Base-by-base conservation (phyloP, 2,888 invertebrate genomes). In the Rhagium mordax region DNA sequence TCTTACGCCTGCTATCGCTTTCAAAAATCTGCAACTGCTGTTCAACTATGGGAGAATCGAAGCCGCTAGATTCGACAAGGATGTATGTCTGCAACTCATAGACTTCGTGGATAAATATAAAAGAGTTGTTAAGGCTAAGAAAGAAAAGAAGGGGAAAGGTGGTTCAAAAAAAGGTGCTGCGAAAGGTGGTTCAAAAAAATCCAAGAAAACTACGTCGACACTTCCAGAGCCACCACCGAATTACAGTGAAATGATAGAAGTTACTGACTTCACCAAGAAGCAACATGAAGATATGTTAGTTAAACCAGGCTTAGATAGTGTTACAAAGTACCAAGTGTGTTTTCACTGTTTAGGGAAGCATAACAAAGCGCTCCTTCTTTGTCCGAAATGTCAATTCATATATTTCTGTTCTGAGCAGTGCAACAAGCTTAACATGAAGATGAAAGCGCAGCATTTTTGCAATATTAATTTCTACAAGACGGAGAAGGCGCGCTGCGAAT, bases 361-460 rank as follows among this genome's bases (percentile, higher is more conserved):
- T 8, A 72, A 79, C 33, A 82, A 82, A 68, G 70, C 75, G 7
- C 74, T 87, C 15, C 71, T 84, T 10, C 15, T 69, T 2, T 87
- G 87, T 76, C 86, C 87, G 0, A 74, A 74, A 69, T 87, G 87
- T 74, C 81, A 83, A 51, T 55, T 84, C 27, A 80, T 87, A 8
- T 83, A 83, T 60, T 87, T 85, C 74, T 87, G 87, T 74, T 86
- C 86, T 0, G 71, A 81, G 70, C 76, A 84, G 62, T 87, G 87
- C 70, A 86, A 86, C 67, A 80, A 76, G 60, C 59, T 72, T 59
- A 84, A 80, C 69, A 71, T 71, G 68, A 83, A 77, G 71, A 55
- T 74, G 65, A 79, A 78, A 77, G 74, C 41, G 27, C 62, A 24
- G 55, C 82, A 77, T 81, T 51, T 48, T 3, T 82, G 82, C 64